Base-by-base conservation (phyloP, 92 coral and sea anemone species). In the Nematostella vectensis region DNA sequence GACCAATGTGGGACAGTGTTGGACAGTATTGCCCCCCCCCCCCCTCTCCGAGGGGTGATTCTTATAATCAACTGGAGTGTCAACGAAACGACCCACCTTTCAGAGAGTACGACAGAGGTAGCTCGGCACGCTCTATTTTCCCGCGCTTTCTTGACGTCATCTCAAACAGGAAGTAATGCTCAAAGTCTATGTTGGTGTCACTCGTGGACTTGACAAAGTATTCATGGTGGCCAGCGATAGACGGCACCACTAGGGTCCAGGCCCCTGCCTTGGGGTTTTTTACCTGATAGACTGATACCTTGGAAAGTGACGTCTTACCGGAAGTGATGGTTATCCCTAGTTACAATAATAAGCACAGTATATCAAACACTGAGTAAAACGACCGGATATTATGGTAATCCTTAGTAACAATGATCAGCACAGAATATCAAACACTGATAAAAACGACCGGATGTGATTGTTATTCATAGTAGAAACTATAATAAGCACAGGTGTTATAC, bases 101-200 rank as follows among this genome's bases (percentile, higher is more conserved):
- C 10, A 83, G 54, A 20, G 96, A 88, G 27, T 83, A 57, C 1
- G 74, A 58, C 0, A 71, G 55, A 11, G 96, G 96, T 1, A 78
- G 56, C 27, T 88, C 82, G 15, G 51, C 33, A 11, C n/a, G 17
- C 0, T 49, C 55, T n/a, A n/a, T n/a, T n/a, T n/a, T n/a, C n/a
- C n/a, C n/a, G 18, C 70, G 4, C 9, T 63, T 57, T 27, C 70
- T 58, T 8, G 56, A 56, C 24, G 25, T 38, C 38, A 72, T 9
- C 2, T 63, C 29, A 52, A 67, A 65, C 20, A 82, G 30, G 33
- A 83, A 88, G 42, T 75, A 78, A 60, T 75, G 60, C 29, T 66
- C 80, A 49, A 88, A 88, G 58, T 83, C 88, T 17, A 88, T 86
- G 61, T 75, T 88, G 31, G 86, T 68, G 23, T 55, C 82, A 17